Conservation (phyloP, 2,888 invertebrate species). For the Sesia bembeciformis region DNA sequence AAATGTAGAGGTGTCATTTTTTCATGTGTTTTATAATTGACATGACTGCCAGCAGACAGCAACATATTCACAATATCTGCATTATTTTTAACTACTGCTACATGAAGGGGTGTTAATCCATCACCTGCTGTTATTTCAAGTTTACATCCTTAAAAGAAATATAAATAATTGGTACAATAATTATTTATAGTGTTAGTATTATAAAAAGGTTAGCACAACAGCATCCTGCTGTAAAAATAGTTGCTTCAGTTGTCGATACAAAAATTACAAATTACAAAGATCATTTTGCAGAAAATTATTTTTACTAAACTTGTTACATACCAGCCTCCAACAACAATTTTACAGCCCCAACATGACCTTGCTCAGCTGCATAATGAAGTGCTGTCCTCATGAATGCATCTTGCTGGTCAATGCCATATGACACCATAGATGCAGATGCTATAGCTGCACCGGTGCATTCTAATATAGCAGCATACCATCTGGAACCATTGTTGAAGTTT, state of each 20-base stretch:
- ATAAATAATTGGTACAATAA: neutral
- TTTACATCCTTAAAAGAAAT: conserved; percentile 60
- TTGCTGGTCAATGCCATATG: conserved; percentile 74
- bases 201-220: too few species aligned
- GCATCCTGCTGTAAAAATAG: too few species aligned
- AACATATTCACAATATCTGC: conserved; percentile 71
- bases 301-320: conserved; percentile 19
- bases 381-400: conserved; percentile 79
- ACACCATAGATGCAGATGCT: conserved; percentile 54
- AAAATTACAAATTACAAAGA: neutral
- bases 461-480: conserved; percentile 84
- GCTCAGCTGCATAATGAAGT: conserved; percentile 82
- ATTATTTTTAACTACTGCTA: conserved; percentile 76
- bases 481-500: conserved; percentile 29
- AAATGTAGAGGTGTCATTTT: conserved; percentile 77
- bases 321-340: conserved; percentile 76
- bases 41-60: conserved; percentile 71
- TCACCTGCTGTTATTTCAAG: conserved; percentile 78
- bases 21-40: conserved; percentile 75
- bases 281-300: neutral
- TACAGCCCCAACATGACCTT: conserved; percentile 77
- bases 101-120: conserved; percentile 80
- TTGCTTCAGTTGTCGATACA: neutral
- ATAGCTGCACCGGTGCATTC: conserved; percentile 77
- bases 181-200: too few species aligned